phyloP scores from a whole-genome alignment of 2,888 invertebrate species.

The Periphyllus acericola region DNA sequence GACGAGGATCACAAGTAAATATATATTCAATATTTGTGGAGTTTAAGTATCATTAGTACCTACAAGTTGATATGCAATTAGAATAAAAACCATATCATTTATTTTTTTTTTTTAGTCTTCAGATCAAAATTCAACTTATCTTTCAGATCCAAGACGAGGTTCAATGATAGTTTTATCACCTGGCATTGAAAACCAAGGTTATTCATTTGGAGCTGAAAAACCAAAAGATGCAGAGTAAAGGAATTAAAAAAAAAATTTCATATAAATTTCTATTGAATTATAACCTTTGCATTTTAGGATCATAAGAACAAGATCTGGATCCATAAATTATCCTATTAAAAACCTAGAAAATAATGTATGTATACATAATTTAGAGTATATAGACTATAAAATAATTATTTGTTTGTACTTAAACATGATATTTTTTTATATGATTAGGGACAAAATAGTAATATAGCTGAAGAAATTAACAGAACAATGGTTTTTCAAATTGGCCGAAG shows the following conservation, averaged over 20 bases:
- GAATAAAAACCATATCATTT: not conserved
- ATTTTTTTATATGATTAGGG: constrained; percentile 32
- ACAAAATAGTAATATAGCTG: constrained; percentile 63
- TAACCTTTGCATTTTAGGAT: constrained; percentile 21
- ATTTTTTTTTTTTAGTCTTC: constrained; percentile 46
- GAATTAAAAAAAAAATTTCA: not conserved
- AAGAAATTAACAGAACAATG: constrained; percentile 91
- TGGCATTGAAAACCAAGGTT: constrained; percentile 43
- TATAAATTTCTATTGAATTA: not conserved
- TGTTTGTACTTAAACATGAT: not conserved
- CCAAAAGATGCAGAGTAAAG: constrained; percentile 51
- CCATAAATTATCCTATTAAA: constrained; percentile 39
- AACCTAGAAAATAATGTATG: constrained; percentile 32
- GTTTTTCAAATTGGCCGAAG: constrained; percentile 87
- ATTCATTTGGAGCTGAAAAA: constrained; percentile 44
- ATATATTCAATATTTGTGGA: constrained; percentile 31
- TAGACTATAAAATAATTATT: not conserved
- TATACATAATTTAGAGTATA: constrained; percentile 29
- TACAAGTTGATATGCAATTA: not conserved
- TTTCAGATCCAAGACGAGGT: constrained; percentile 54
- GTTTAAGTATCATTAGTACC: not conserved
- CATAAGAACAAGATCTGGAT: constrained; percentile 29
- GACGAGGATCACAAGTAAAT: constrained; percentile 58
- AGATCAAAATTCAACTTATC: constrained; percentile 54
- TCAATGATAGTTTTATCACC: constrained; percentile 58